Evolutionary conservation across 2,797 vertebrate species (phyloP).

Genomic region (Molossus molossus): DNA sequence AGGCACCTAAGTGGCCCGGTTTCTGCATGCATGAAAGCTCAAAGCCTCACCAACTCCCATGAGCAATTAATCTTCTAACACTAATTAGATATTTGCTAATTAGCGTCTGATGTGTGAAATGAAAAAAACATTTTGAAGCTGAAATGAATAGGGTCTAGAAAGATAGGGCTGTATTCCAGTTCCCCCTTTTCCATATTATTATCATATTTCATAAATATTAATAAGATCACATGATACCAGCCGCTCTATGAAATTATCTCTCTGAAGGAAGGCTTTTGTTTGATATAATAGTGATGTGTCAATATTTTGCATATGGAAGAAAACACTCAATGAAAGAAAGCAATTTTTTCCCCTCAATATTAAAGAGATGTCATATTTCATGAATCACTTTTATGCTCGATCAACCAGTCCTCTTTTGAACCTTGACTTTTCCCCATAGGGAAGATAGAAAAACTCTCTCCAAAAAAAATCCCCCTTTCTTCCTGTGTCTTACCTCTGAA

Average conservation of each 20-base stretch:
- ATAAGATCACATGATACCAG: conserved; percentile 92
- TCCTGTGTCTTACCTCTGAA: conserved; percentile 77
- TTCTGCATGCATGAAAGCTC: conserved; percentile 92
- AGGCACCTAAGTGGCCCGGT: conserved; percentile 91
- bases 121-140: conserved; percentile 94
- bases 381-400: conserved; percentile 87
- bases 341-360: conserved; percentile 88
- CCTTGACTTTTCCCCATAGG: conserved; percentile 78
- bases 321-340: conserved; percentile 90
- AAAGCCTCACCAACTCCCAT: conserved; percentile 94
- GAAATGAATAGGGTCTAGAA: conserved; percentile 93
- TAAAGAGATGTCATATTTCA: conserved; percentile 91
- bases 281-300: conserved; percentile 91
- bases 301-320: conserved; percentile 93
- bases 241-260: conserved; percentile 90
- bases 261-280: conserved; percentile 91
- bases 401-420: conserved; percentile 86
- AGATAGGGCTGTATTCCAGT: conserved; percentile 91
- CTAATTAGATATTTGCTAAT: conserved; percentile 98
- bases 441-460: conserved; percentile 83
- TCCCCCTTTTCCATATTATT: conserved; percentile 90
- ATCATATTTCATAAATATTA: conserved; percentile 94
- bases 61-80: conserved; percentile 96
- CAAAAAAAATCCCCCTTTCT: conserved; percentile 76
- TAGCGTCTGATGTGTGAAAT: conserved; percentile 95